Conservation (phyloP, 2,113 vertebrate species). For the Numenius arquata region DNA sequence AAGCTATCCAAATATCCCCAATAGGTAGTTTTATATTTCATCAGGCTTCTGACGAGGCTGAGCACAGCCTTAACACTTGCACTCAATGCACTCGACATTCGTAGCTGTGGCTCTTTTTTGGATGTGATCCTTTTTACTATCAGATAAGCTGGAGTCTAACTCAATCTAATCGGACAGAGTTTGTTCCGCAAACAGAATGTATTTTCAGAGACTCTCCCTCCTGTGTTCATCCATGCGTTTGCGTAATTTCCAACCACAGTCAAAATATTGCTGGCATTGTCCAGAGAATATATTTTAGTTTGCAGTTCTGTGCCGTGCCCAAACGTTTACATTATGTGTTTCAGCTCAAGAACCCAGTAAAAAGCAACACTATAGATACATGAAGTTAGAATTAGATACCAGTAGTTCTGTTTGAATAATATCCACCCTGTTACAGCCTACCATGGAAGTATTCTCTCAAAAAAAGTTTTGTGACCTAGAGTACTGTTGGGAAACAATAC, state of each 20-base stretch:
- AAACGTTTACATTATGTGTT: background rate
- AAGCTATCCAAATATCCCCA: background rate
- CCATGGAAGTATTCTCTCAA: background rate
- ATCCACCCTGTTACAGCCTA: background rate
- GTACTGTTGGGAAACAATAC: background rate
- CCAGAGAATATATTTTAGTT: background rate
- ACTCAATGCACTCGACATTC: background rate
- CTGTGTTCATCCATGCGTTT: background rate
- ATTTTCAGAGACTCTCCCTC: background rate
- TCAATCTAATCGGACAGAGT: background rate
- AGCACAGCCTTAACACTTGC: background rate
- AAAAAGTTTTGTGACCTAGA: background rate
- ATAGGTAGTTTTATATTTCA: background rate
- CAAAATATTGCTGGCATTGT: background rate
- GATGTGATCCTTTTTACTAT: background rate
- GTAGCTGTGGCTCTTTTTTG: background rate
- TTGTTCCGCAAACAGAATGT: background rate
- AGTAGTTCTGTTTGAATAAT: background rate
- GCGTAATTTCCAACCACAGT: background rate
- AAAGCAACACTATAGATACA: background rate
- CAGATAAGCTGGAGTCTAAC: background rate
- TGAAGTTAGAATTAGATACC: background rate
- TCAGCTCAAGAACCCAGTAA: background rate
- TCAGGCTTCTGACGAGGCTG: background rate
- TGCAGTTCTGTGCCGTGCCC: background rate